Base-by-base conservation (phyloP, 1,140 invertebrate genomes). In the Cydia pomonella region DNA sequence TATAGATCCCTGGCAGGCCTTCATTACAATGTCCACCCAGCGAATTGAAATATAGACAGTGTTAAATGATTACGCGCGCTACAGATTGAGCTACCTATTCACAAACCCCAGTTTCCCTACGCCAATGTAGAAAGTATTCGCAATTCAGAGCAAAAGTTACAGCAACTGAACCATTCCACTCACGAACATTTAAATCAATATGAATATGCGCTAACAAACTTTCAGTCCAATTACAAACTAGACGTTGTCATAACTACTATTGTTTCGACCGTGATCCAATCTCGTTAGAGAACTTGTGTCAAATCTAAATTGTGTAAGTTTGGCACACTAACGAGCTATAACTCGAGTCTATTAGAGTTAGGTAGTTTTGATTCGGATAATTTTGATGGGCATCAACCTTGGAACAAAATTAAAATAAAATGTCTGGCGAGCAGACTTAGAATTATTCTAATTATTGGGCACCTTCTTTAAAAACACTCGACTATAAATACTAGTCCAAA, bases 311-410 rank as follows among this genome's bases (percentile, higher is more conserved):
- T 69, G 64, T 69, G 12, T 33, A 69, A 69, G 29, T 69, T 69
- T 33, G 64, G 63, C 63, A 21, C 13, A 69, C 27, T 69, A 69
- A 69, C 29, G n/a, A 59, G 53, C 9, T n/a, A 23, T 69, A 10
- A 69, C 16, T 18, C 16, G 1, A 69, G 29, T 38, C 27, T 69
- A 69, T 69, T 69, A 33, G 64, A 69, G 64, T 33, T 18, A 66
- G 10, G 47, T 50, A 69, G 27, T 69, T 69, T 69, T 33, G 64
- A 69, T 69, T 69, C 33, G 64, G n/a, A 69, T 69, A 69, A 69
- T 69, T 69, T 21, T 38, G 64, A 69, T 69, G 16, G 33, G 16
- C 64, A 69, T 64, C 23, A n/a, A n/a, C 25, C 23, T 21, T 2
- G 53, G 18, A 9, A 59, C 23, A 10, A 10, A 59, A 59, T 59